Evolutionary conservation across 1,140 invertebrate genomes (phyloP).

Genomic region (Hydropsyche tenuis): DNA sequence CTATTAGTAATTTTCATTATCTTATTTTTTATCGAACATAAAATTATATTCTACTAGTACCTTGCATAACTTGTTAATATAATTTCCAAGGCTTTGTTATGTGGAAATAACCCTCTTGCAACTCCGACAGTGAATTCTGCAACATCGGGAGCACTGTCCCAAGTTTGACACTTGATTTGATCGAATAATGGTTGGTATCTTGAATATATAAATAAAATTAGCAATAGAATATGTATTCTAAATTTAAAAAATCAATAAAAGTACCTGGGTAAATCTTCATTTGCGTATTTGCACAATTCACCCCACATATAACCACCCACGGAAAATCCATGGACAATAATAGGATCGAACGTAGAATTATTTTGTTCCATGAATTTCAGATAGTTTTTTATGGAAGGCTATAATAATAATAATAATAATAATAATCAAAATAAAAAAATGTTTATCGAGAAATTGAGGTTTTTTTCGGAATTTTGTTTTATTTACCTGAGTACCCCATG

Average conservation of each 20-base stretch:
- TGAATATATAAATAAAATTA: background rate
- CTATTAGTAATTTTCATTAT: background rate
- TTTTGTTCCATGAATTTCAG: conserved; percentile 26
- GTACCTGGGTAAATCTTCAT: background rate
- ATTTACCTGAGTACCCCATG: background rate
- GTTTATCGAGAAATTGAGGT: conserved; percentile 1
- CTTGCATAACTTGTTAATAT: background rate
- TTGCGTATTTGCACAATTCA: conserved; percentile 6
- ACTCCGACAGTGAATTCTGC: conserved; percentile 4
- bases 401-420: too few relatives aligned
- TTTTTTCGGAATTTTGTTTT: conserved; percentile 20
- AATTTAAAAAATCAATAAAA: background rate
- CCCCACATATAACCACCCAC: conserved; percentile 6
- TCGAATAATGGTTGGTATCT: conserved; percentile 22
- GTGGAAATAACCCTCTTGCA: background rate
- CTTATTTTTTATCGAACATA: too few relatives aligned
- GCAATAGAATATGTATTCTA: background rate
- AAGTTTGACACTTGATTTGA: conserved; percentile 10
- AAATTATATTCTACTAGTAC: background rate
- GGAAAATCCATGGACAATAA: conserved; percentile 1
- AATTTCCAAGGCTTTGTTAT: background rate
- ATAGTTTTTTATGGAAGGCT: background rate
- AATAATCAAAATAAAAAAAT: conserved; percentile 6
- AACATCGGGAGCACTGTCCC: conserved; percentile 12
- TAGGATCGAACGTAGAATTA: background rate